Evolutionary conservation across 2,797 vertebrate species (phyloP), one percentile per base, ranked within the genome.

Genomic region (Sebastes oblongus): DNA sequence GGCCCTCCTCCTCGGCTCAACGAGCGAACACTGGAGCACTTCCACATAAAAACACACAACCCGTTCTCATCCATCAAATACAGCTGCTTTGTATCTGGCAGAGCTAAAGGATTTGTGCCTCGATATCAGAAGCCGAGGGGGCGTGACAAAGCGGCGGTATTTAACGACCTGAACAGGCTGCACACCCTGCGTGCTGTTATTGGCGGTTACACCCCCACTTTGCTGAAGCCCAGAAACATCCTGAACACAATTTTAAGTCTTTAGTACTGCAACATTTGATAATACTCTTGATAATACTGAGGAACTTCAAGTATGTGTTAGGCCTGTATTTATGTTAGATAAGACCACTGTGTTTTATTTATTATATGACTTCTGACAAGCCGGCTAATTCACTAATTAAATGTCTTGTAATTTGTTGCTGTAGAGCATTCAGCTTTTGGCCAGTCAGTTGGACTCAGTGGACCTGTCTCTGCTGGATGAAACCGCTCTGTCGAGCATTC

Each of bases 351-450:
- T 61, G 5, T 68, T 16, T 32, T 1, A 36, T 12, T 52, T 16
- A 5, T 66, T 12, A n/a, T 8, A n/a, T 54, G 36, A 22, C 4
- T 14, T 39, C 14, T 30, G 46, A 67, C 13, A n/a, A 24, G 8
- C 11, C 8, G 25, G 12, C 3, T 58, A 11, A 60, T 67, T 62
- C 30, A 50, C 24, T 5, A 8, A 58, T 29, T 13, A n/a, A n/a
- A 20, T 73, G 30, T 75, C 27, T 30, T 82, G 20, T 79, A 2
- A 12, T 46, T 0, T 78, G 11, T 72, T 24, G 24, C 66, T 85
- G 4, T 91, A 96, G 96, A 94, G 92, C 72, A 72, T 96, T 39
- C 95, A 96, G 93, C 92, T 96, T 59, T 77, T 96, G 92, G 94
- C 95, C 83, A 96, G 94, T 87, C 91, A 96, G 92, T 94, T 96